Conservation (phyloP, 2,113 vertebrate species). For the Megaleporinus macrocephalus region DNA sequence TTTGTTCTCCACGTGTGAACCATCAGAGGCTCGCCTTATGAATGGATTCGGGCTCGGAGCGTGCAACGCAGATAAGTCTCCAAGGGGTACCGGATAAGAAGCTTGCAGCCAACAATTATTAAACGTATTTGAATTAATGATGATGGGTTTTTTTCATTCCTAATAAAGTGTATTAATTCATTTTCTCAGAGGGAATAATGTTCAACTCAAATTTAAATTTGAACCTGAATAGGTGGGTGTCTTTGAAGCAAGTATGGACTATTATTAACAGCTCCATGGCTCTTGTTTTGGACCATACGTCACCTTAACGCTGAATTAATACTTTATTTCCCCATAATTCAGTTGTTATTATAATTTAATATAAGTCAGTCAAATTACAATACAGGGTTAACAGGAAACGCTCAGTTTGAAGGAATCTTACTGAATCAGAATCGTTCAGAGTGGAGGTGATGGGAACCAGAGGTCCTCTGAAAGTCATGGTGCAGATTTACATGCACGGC, state of each 20-base stretch:
- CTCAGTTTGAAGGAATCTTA: too few species aligned
- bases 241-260: constrained; percentile 16
- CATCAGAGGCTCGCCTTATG: constrained; percentile 19
- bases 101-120: constrained; percentile 48
- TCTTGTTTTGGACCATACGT: too few species aligned
- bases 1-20: constrained; percentile 14
- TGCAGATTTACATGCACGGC: too few species aligned
- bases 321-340: too few species aligned
- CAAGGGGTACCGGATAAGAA: constrained; percentile 33
- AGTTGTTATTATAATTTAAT: too few species aligned
- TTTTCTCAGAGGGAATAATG: constrained; percentile 21
- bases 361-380: too few species aligned
- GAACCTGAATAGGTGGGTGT: too few species aligned
- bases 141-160: constrained; percentile 23
- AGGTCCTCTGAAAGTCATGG: too few species aligned
- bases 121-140: constrained; percentile 54
- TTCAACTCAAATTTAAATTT: constrained; percentile 5
- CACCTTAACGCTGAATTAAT: too few species aligned
- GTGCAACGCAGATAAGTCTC: constrained; percentile 49
- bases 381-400: too few species aligned
- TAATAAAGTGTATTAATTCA: constrained; percentile 49
- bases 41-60: constrained; percentile 21
- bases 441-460: too few species aligned
- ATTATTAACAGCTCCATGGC: constrained; percentile 5
- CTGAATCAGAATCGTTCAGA: too few species aligned